Evolutionary conservation across 2,888 invertebrate species (phyloP), one percentile per base, ranked within the genome.

Genomic region (Drosophila diplacantha): DNA sequence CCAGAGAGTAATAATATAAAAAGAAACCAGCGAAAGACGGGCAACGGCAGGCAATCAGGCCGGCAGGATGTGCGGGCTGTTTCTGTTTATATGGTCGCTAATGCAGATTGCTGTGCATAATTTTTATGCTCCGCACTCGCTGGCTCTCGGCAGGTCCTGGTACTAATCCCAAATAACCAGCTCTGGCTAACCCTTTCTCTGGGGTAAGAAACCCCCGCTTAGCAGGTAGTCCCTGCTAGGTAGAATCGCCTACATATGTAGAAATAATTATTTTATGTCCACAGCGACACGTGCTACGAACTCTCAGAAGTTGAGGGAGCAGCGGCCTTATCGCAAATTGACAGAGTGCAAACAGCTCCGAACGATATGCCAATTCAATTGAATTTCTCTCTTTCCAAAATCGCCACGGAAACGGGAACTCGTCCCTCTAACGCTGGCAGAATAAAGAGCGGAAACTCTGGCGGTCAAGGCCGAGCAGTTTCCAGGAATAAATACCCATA

Each of bases 21-120:
- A 14, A 8, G 43, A 29, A 8, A 5, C 18, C 18, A 20, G 8
- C 12, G 14, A 20, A 7, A 14, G 26, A 12, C 16, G 16, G 16
- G 16, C 9, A 12, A 18, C 12, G 29, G 26, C 26, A 4, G 29
- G 43, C 44, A 44, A 44, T 43, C 20, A 20, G 46, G 12, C 20
- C 22, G 39, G 24, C 56, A 63, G 55, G 49, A 70, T 73, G 57
- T 71, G 74, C 74, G 71, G 76, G 76, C 31, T 20, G 31, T 31
- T 20, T 12, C n/a, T 20, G 51, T 57, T 43, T 53, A 61, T 52
- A 58, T 63, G 44, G 22, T 38, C 49, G 39, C 44, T 38, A 61
- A 55, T 61, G 38, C 51, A 34, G 53, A 38, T 60, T 65, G 60
- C 35, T 41, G 55, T 50, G 35, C 47, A 56, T 55, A 31, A 52